Evolutionary conservation across 2,888 invertebrate genomes (phyloP), one percentile per base, ranked within the genome.

Genomic region (Noctua janthina): DNA sequence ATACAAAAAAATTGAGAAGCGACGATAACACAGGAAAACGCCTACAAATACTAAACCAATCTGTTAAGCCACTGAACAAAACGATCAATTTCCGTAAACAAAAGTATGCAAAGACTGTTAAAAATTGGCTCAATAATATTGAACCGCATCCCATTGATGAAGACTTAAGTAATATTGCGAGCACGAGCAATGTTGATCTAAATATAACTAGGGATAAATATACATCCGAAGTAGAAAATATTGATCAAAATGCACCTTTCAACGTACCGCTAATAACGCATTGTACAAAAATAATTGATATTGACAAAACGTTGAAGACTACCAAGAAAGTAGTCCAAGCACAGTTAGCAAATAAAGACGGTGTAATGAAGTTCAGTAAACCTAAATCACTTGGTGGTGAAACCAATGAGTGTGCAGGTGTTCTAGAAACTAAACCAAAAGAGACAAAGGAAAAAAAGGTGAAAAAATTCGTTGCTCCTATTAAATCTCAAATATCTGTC

Each of bases 331-430:
- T 91, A 8, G 83, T 96, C 29, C 96, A 96, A 92, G 88, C 96
- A 6, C 92, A 92, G 84, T 87, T 96, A 74, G 91, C 93, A 4
- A 96, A 96, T 79, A 95, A 94, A 90, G 93, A 91, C 80, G 96
- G 96, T 2, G 84, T 94, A 49, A 96, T 96, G 96, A 96, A 96
- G 87, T 96, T 91, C 82, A 85, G 87, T 43, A 95, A 93, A 81
- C 95, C 96, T 11, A 91, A 91, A 87, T 59, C 79, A 56, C 75
- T 74, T 56, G 70, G 8, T 43, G 29, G 59, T 39, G 68, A 74
- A n/a, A 35, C 23, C 20, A 74, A 75, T 51, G 66, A 62, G 43
- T 43, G 23, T 67, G 66, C 35, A n/a, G 62, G 59, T 20, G 23
- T 23, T 54, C 29, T 23, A 43, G 69, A 81, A 77, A 69, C 46